Conservation (phyloP, 2,888 invertebrate genomes). For the Plebejus anna region DNA sequence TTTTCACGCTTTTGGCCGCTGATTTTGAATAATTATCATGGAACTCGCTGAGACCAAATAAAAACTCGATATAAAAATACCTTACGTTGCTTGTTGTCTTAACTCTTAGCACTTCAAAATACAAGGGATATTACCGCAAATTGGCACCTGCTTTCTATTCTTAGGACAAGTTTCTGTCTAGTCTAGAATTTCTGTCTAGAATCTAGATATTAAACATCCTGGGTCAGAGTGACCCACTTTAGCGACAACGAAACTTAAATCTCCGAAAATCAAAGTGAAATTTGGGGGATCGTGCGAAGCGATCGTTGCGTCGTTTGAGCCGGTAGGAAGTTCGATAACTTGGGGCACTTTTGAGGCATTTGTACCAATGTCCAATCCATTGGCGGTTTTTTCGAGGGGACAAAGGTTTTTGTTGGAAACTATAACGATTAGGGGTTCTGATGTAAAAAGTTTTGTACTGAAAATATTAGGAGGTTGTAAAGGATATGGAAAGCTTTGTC, state of each 20-base stretch:
- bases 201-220: not conserved
- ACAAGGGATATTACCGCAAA: too few species aligned
- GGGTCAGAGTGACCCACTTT: slow-evolving; percentile 7
- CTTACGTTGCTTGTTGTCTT: too few species aligned
- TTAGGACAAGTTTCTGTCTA: too few species aligned
- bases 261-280: slow-evolving; percentile 42
- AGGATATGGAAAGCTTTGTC: not conserved
- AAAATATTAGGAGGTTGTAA: not conserved
- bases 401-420: slow-evolving; percentile 21
- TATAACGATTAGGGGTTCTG: not conserved
- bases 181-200: too few species aligned
- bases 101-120: too few species aligned
- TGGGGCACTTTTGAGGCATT: slow-evolving; percentile 20
- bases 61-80: too few species aligned
- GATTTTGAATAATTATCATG: too few species aligned
- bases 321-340: slow-evolving; percentile 30
- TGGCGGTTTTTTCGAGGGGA: slow-evolving; percentile 26
- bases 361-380: slow-evolving; percentile 29
- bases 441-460: slow-evolving; percentile 14
- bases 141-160: too few species aligned
- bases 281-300: slow-evolving; percentile 35
- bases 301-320: slow-evolving; percentile 37
- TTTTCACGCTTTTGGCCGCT: too few species aligned
- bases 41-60: too few species aligned
- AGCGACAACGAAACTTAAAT: slow-evolving; percentile 28